These are phyloP conservation scores for Porites divaricata DNA, from an alignment of 92 coral and sea anemone species.

Conservation along the genomic window DNA sequence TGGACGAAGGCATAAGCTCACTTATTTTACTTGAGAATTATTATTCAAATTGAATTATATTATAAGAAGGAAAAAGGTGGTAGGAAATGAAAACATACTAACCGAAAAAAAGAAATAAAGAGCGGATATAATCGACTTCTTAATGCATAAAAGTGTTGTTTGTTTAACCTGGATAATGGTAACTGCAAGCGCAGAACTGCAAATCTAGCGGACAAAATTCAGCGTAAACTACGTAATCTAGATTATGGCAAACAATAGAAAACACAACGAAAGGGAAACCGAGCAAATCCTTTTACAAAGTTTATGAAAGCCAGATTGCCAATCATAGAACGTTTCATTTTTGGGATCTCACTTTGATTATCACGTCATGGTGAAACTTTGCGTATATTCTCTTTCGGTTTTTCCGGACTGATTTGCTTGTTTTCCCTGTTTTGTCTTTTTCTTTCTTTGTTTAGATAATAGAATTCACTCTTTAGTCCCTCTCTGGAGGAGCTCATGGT, in stretches of 20 bases:
- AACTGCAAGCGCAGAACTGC: background rate
- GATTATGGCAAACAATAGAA: background rate
- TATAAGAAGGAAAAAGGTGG: background rate
- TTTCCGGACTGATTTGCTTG: background rate
- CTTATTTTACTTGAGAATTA: background rate
- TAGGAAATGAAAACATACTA: background rate
- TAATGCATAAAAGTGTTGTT: slow-evolving; percentile 3
- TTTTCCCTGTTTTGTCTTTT: background rate
- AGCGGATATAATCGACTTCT: background rate
- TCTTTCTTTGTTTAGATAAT: slow-evolving; percentile 3
- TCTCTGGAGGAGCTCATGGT: slow-evolving; percentile 10
- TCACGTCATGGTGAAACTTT: slow-evolving; percentile 1
- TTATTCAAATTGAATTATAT: background rate
- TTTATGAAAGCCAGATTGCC: slow-evolving; percentile 10
- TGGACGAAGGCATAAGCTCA: background rate
- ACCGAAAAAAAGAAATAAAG: slow-evolving; percentile 5
- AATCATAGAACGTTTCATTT: slow-evolving; percentile 1
- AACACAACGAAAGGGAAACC: slow-evolving; percentile 13
- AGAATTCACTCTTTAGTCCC: slow-evolving; percentile 2
- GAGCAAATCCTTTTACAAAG: background rate
- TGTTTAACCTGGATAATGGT: slow-evolving; percentile 3
- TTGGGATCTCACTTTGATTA: background rate
- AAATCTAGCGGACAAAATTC: slow-evolving; percentile 7
- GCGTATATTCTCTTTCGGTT: slow-evolving; percentile 4
- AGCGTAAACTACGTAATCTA: slow-evolving; percentile 11